Evolutionary conservation across 1,140 invertebrate genomes (phyloP).

Genomic region (Zaprionus vittiger): DNA sequence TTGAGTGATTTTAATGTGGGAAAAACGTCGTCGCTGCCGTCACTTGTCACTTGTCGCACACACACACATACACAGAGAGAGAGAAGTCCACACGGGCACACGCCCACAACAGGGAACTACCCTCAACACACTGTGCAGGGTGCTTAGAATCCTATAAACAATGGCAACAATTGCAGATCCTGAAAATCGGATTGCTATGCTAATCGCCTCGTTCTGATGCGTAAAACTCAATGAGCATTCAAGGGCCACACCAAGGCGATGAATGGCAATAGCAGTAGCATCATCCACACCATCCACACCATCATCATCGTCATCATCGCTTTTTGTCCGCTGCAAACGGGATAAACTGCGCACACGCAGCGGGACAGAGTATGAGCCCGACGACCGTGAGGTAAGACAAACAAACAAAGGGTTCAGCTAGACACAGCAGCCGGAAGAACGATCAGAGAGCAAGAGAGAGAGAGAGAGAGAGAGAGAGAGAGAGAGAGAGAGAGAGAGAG

Average conservation of each 20-base stretch:
- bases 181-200: slow-evolving; percentile 74
- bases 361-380: slow-evolving; percentile 29
- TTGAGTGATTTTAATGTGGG: slow-evolving; percentile 68
- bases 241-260: slow-evolving; percentile 45
- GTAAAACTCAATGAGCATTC: slow-evolving; percentile 76
- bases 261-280: slow-evolving; percentile 2
- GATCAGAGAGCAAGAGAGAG: neutral
- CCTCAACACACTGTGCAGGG: slow-evolving; percentile 38
- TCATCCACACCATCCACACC: neutral
- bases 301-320: slow-evolving; percentile 7
- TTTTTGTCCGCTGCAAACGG: neutral
- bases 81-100: slow-evolving; percentile 12
- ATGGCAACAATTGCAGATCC: slow-evolving; percentile 69
- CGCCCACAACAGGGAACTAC: slow-evolving; percentile 68
- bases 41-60: slow-evolving; percentile 58
- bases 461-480: slow-evolving; percentile 19
- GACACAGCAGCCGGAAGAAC: slow-evolving; percentile 7
- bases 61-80: neutral
- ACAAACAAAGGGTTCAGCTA: slow-evolving; percentile 35
- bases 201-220: slow-evolving; percentile 63
- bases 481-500: slow-evolving; percentile 32
- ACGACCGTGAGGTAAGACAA: slow-evolving; percentile 18
- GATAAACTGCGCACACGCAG: slow-evolving; percentile 22
- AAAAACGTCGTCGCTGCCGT: slow-evolving; percentile 54
- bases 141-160: slow-evolving; percentile 54